phyloP scores from a whole-genome alignment of 1,140 invertebrate species.

The Steinernema khuongi region DNA sequence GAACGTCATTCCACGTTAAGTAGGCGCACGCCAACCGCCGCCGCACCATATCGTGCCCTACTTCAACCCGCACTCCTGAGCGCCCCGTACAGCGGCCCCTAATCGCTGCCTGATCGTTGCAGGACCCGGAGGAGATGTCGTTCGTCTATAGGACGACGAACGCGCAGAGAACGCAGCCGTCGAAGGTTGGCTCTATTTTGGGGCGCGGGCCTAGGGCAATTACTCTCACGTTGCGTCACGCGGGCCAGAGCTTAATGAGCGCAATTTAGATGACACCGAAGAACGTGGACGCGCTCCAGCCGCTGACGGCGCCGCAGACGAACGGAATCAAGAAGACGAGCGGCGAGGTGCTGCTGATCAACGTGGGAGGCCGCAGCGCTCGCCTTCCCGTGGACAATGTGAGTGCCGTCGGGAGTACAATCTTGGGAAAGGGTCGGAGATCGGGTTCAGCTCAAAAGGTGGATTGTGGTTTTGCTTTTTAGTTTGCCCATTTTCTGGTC shows the following conservation, averaged over 20 bases:
- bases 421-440: no score
- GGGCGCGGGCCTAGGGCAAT: background rate
- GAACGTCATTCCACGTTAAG: no score
- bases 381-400: background rate
- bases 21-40: no score
- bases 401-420: background rate
- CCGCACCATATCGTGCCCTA: background rate
- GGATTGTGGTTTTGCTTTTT: no score
- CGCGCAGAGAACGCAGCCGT: background rate
- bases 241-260: background rate
- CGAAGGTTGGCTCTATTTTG: slow-evolving; percentile 3
- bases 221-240: background rate
- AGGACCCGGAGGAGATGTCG: background rate
- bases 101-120: background rate
- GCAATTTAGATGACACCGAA: slow-evolving; percentile 2
- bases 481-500: no score
- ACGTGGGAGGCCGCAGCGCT: background rate
- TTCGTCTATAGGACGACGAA: slow-evolving; percentile 6
- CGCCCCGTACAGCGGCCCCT: background rate
- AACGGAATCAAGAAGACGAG: slow-evolving; percentile 7
- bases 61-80: background rate
- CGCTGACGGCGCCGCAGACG: slow-evolving; percentile 4
- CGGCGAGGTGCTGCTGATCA: background rate
- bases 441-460: no score
- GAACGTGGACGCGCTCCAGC: background rate